Conservation (phyloP, 2,113 vertebrate genomes). For the Anarrhichthys ocellatus region DNA sequence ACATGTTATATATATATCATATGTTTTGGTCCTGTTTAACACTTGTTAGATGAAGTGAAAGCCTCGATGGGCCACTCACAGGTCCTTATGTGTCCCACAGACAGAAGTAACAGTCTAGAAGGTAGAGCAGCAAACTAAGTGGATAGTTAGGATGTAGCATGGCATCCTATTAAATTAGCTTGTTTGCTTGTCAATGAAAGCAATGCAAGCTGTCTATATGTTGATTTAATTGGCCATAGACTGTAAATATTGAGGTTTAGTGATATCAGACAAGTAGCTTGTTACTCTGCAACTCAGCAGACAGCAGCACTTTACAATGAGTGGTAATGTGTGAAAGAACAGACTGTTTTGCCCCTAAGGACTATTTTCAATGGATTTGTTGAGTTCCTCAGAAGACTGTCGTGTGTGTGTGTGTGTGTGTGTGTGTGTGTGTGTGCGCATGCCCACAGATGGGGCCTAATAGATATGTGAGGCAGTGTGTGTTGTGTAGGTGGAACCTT, state of each 20-base stretch:
- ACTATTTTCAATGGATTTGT: conserved; percentile 63
- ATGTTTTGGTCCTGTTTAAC: neutral
- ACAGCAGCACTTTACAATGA: conserved; percentile 51
- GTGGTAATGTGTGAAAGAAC: conserved; percentile 73
- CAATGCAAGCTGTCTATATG: neutral
- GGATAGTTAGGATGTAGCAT: neutral
- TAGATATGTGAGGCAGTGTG: conserved; percentile 68
- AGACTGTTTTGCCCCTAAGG: conserved; percentile 62
- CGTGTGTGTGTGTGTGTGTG: conserved; percentile 15
- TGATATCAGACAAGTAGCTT: neutral
- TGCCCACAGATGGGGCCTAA: conserved; percentile 53
- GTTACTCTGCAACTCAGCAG: conserved; percentile 21
- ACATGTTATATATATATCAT: too few species aligned
- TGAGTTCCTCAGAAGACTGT: conserved; percentile 37
- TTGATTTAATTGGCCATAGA: neutral
- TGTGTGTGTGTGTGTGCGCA: conserved; percentile 38
- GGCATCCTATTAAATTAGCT: neutral
- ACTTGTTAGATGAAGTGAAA: neutral
- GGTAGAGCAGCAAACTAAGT: neutral
- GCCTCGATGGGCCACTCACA: neutral
- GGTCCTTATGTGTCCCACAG: neutral
- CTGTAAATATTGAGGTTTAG: conserved; percentile 2
- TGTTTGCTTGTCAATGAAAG: neutral
- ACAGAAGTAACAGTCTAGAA: neutral
- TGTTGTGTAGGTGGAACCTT: conserved; percentile 81